Percentiles rank a stretch among this genome's conserved stretches.
phyloP scores from a whole-genome alignment of 2,113 vertebrate species.

The Lipophrys pholis region DNA sequence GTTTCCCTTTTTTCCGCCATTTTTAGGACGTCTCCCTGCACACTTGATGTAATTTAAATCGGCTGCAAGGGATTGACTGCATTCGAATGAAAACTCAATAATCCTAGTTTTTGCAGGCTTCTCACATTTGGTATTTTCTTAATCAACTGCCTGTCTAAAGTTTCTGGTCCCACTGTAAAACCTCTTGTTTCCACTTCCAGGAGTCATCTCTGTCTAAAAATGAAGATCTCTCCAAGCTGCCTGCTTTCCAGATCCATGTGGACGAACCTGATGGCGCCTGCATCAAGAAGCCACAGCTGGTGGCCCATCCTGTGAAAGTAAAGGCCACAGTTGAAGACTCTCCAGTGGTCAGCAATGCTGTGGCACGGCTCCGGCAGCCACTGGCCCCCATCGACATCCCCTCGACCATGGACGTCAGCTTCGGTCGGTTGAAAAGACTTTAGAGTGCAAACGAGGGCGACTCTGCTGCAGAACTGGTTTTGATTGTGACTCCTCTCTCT shows the following conservation, averaged over 20 bases:
- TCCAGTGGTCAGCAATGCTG: conserved; percentile 72
- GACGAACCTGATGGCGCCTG: conserved; percentile 87
- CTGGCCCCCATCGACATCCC: conserved; percentile 86
- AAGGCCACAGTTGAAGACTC: conserved; percentile 57
- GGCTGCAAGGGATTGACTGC: too few relatives aligned
- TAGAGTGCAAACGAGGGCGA: too few relatives aligned
- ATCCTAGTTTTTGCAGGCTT: too few relatives aligned
- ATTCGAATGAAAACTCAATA: too few relatives aligned
- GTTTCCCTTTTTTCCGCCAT: too few relatives aligned
- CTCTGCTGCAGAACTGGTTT: too few relatives aligned
- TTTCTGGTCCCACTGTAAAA: too few relatives aligned
- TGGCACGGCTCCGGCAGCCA: conserved; percentile 85
- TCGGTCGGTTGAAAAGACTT: conserved; percentile 79
- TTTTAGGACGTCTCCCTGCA: too few relatives aligned
- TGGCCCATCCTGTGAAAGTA: conserved; percentile 26
- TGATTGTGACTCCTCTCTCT: too few relatives aligned
- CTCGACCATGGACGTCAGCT: conserved; percentile 86
- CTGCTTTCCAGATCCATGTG: conserved; percentile 81
- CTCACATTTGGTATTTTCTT: too few relatives aligned
- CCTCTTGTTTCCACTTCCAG: conserved; percentile 54
- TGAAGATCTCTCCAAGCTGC: conserved; percentile 81
- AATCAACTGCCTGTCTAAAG: too few relatives aligned
- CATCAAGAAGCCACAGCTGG: conserved; percentile 56
- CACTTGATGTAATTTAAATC: too few relatives aligned
- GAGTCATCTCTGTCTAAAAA: conserved; percentile 74